phyloP scores from a whole-genome alignment of 1,140 invertebrate genomes.

The Drosophila suzukii region DNA sequence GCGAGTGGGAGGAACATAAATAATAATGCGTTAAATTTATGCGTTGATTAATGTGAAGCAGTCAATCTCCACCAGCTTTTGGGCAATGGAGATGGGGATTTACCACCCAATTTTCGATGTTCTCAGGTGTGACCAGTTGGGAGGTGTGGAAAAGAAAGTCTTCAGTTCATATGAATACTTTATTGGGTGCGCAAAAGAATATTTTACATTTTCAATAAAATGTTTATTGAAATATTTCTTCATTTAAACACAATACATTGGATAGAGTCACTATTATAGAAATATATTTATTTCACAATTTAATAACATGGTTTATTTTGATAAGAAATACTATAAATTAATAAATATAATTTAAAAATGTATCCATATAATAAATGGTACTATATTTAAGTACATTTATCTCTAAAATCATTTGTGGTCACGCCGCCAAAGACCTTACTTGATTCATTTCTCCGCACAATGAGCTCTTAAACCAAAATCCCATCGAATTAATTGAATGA shows the following conservation, averaged over 20 bases:
- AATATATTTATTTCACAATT: too few relatives aligned
- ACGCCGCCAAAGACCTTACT: not conserved
- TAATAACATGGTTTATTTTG: too few relatives aligned
- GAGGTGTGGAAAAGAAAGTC: constrained; percentile 5
- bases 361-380: too few relatives aligned
- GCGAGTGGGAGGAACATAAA: constrained; percentile 61
- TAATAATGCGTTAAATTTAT: constrained; percentile 83
- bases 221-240: too few relatives aligned
- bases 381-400: not conserved
- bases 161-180: constrained; percentile 67
- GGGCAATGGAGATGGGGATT: constrained; percentile 10
- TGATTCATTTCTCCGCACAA: constrained; percentile 2
- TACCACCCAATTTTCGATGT: constrained; percentile 20
- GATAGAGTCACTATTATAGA: too few relatives aligned
- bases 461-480: constrained; percentile 32
- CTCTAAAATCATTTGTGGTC: constrained; percentile 14
- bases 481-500: constrained; percentile 73
- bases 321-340: too few relatives aligned
- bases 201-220: too few relatives aligned
- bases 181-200: constrained; percentile 9
- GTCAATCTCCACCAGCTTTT: constrained; percentile 63
- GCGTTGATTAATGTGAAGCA: constrained; percentile 77
- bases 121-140: constrained; percentile 65
- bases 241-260: too few relatives aligned
- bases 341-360: too few relatives aligned